A percentile compares a stretch with the other conserved stretches of the same genome.
Evolutionary conservation across 2,113 vertebrate genomes (phyloP).

Genomic region (Echinops telfairi): DNA sequence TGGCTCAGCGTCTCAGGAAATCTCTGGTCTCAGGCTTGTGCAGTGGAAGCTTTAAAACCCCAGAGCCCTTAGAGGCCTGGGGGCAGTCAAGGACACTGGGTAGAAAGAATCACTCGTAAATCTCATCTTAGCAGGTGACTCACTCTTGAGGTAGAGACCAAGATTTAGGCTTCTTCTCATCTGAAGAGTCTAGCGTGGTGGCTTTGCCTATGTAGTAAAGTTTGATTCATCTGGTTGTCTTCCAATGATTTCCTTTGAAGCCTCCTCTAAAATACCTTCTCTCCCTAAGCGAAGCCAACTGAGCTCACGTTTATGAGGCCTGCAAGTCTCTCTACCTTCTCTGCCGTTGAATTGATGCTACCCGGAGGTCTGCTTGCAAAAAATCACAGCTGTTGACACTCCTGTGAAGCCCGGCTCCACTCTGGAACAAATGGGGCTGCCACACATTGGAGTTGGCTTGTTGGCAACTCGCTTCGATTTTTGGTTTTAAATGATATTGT

Average conservation of each 20-base stretch:
- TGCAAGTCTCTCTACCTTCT: neutral
- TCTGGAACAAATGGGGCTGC: neutral
- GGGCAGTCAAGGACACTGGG: neutral
- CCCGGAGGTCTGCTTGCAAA: neutral
- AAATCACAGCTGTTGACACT: neutral
- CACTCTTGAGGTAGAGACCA: neutral
- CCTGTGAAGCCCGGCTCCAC: neutral
- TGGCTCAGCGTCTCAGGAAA: neutral
- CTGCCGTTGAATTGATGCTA: neutral
- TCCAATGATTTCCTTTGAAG: neutral
- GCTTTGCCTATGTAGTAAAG: rapidly evolving
- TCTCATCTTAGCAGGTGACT: neutral
- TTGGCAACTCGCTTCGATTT: neutral
- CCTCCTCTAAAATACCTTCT: neutral
- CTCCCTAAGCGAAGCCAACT: neutral
- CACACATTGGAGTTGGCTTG: neutral
- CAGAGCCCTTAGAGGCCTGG: neutral
- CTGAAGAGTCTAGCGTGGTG: neutral
- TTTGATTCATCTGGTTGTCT: neutral
- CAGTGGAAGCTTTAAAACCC: neutral
- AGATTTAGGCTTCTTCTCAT: neutral
- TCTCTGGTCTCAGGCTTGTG: neutral
- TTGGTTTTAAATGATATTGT: no score
- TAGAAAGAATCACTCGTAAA: neutral
- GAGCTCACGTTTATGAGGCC: neutral